These are phyloP conservation scores for Cephus pulcher DNA, from an alignment of 2,888 invertebrate genomes.

Conservation along the genomic window DNA sequence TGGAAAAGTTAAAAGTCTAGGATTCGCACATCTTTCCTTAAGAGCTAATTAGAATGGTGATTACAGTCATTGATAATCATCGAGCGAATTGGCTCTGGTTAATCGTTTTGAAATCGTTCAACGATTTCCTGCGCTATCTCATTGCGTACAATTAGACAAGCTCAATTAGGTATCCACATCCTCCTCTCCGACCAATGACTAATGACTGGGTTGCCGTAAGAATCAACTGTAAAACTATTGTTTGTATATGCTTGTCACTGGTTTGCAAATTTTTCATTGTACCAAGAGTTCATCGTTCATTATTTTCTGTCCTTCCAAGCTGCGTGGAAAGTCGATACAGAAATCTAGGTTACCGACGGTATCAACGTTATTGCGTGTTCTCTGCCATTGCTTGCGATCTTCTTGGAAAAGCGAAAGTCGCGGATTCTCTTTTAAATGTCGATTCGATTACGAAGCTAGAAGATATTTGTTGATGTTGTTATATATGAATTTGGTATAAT, in stretches of 20 bases:
- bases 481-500: neutral
- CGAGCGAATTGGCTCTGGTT: neutral
- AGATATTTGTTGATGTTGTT: neutral
- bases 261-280: conserved; percentile 18
- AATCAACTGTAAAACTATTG: neutral
- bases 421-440: neutral
- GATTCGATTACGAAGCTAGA: neutral
- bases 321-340: neutral
- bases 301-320: neutral
- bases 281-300: conserved; percentile 1
- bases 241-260: neutral
- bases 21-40: neutral
- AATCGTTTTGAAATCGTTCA: neutral
- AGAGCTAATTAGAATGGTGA: neutral
- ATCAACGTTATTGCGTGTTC: conserved; percentile 30
- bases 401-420: neutral
- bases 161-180: neutral
- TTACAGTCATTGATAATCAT: neutral
- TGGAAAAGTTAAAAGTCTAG: neutral
- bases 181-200: neutral
- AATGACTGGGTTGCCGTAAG: neutral
- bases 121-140: neutral
- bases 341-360: conserved; percentile 26
- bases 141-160: neutral
- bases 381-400: neutral